Base-by-base conservation (phyloP, 2,888 invertebrate species). In the Creontiades dilutus region DNA sequence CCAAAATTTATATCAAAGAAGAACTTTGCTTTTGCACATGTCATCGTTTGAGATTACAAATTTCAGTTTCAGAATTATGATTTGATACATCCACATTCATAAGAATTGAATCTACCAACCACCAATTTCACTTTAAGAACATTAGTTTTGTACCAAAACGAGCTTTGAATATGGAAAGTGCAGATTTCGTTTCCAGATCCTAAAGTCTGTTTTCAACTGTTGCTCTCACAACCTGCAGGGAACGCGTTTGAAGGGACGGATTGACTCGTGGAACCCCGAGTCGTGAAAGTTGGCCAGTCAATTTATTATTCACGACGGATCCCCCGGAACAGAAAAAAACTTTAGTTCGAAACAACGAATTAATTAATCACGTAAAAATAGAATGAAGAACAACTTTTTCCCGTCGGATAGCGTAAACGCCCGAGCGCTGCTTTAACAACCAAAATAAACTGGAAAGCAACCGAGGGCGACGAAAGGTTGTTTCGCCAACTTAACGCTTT, bases 331-430 rank as follows among this genome's bases (percentile, higher is more conserved):
- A 68, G 23, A 68, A 68, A 68, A 68, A 61, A 23, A 14, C 1
- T 68, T 68, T 19, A 68, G 68, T 68, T 68, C 23, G 68, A 68
- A 68, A 68, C 68, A 68, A 68, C 68, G 68, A 68, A 68, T 68
- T 68, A 68, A 68, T 68, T 68, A 68, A 68, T 68, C 68, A 68
- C 9, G 68, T 68, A 68, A 68, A 68, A 68, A 68, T 68, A 68
- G 23, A 68, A 68, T 68, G 68, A 16, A 37, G 37, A 68, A 68
- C 68, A 61, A 61, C 16, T 19, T 61, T 68, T 23, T 23, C 68
- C n/a, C 68, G 19, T 27, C 68, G 1, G 23, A 27, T 23, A 68
- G 68, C 23, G 23, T 68, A 68, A 68, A 68, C 27, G 61, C 52
- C 11, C 16, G 52, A n/a, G 52, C 52, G 19, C 68, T 68, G 68